Conservation (phyloP, 2,888 invertebrate species). For the Pelosia muscerda region DNA sequence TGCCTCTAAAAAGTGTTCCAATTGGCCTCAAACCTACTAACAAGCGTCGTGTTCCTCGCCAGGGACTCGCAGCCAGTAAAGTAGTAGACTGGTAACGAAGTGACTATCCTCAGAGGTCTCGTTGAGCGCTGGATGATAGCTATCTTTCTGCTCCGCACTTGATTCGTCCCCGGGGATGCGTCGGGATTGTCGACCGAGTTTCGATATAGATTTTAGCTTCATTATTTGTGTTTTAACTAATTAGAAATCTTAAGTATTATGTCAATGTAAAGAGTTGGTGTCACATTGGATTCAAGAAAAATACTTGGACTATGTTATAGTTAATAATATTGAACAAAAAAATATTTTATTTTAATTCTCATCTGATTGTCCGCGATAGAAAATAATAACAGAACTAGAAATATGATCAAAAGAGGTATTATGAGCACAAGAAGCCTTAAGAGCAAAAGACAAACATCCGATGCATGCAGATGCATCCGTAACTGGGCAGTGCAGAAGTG, state of each 20-base stretch:
- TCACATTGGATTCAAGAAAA: too few relatives aligned
- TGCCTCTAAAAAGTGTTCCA: constrained; percentile 16
- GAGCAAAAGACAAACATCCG: too few relatives aligned
- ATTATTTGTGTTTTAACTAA: constrained; percentile 5
- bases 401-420: too few relatives aligned
- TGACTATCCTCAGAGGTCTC: constrained; percentile 25
- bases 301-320: too few relatives aligned
- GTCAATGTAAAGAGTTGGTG: too few relatives aligned
- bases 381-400: too few relatives aligned
- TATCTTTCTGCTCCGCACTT: constrained; percentile 12
- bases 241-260: not conserved
- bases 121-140: constrained; percentile 19
- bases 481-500: too few relatives aligned
- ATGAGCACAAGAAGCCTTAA: too few relatives aligned
- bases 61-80: constrained; percentile 32
- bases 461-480: too few relatives aligned
- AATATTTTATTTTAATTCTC: too few relatives aligned
- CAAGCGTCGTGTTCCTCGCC: constrained; percentile 29
- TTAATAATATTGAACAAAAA: too few relatives aligned
- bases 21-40: constrained; percentile 26
- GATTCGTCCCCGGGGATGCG: constrained; percentile 13
- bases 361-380: too few relatives aligned
- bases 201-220: constrained; percentile 5
- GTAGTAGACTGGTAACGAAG: constrained; percentile 30
- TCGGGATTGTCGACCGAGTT: not conserved